Evolutionary conservation across 1,140 invertebrate genomes (phyloP).

Genomic region (Megalonaias nervosa): DNA sequence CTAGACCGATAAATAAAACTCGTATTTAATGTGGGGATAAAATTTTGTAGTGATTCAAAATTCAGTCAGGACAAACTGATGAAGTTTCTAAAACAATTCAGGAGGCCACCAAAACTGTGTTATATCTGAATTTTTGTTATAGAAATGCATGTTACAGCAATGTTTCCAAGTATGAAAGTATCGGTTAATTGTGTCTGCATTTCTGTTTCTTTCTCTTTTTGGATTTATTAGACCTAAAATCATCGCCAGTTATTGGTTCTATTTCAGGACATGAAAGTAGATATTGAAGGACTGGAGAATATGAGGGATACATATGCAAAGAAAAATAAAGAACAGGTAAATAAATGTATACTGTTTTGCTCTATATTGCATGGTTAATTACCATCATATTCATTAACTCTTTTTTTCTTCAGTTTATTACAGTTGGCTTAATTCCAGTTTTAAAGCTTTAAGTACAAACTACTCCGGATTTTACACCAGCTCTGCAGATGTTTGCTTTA

Average conservation of each 20-base stretch:
- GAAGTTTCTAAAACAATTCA: neutral
- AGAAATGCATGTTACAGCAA: neutral
- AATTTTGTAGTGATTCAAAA: too few species aligned
- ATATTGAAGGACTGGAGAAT: slow-evolving; percentile 62
- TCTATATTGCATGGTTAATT: neutral
- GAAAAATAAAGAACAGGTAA: slow-evolving; percentile 63
- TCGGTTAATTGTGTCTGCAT: neutral
- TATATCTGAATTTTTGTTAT: neutral
- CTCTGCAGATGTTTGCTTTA: too few species aligned
- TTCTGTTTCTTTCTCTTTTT: neutral
- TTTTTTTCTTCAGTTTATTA: too few species aligned
- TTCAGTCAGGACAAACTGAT: neutral
- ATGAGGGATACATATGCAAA: slow-evolving; percentile 63
- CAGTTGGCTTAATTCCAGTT: too few species aligned
- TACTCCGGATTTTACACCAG: too few species aligned
- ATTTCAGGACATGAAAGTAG: slow-evolving; percentile 57
- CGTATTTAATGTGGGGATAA: too few species aligned
- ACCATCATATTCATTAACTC: too few species aligned
- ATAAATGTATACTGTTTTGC: neutral
- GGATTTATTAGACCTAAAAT: neutral
- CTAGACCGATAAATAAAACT: too few species aligned
- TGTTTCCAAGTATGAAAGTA: neutral
- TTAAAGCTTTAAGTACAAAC: too few species aligned
- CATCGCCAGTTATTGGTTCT: slow-evolving; percentile 1
- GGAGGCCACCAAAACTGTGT: neutral